Percentiles rank a stretch among this genome's conserved stretches.
phyloP scores from a whole-genome alignment of 2,113 vertebrate species.

The Protobothrops flavoviridis region DNA sequence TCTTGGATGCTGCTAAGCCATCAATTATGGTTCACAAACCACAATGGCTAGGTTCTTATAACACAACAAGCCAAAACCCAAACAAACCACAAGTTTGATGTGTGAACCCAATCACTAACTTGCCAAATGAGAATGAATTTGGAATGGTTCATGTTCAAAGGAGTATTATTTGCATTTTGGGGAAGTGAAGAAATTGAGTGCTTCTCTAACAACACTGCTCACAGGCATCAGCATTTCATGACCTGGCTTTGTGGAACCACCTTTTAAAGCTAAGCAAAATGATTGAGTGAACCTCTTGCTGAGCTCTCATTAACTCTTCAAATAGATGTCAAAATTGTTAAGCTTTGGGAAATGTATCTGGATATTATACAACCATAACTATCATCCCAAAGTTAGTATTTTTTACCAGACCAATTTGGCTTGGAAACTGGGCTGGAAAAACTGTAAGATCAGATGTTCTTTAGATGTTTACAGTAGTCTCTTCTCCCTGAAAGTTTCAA shows the following conservation, averaged over 20 bases:
- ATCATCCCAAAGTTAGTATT: constrained; percentile 42
- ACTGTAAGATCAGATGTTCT: constrained; percentile 50
- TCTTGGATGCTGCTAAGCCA: background rate
- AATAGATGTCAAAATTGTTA: constrained; percentile 29
- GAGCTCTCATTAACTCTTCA: constrained; percentile 42
- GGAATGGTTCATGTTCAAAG: background rate
- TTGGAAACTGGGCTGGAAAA: constrained; percentile 61
- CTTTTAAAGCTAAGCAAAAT: background rate
- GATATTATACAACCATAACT: constrained; percentile 39
- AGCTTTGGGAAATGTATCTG: constrained; percentile 47
- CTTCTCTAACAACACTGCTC: background rate
- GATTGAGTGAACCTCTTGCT: background rate
- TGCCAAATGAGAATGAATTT: background rate
- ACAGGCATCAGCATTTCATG: background rate
- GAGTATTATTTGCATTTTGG: background rate
- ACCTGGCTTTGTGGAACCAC: background rate
- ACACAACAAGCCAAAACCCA: background rate
- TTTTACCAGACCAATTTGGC: constrained; percentile 56
- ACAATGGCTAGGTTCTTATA: background rate
- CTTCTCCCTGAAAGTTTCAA: constrained; percentile 50
- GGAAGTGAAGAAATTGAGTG: background rate
- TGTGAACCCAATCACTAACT: background rate
- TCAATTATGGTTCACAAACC: background rate
- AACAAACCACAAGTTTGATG: background rate
- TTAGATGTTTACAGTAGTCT: constrained; percentile 56